Evolutionary conservation across 2,888 invertebrate species (phyloP).

Genomic region (Zaprionus lineosus): DNA sequence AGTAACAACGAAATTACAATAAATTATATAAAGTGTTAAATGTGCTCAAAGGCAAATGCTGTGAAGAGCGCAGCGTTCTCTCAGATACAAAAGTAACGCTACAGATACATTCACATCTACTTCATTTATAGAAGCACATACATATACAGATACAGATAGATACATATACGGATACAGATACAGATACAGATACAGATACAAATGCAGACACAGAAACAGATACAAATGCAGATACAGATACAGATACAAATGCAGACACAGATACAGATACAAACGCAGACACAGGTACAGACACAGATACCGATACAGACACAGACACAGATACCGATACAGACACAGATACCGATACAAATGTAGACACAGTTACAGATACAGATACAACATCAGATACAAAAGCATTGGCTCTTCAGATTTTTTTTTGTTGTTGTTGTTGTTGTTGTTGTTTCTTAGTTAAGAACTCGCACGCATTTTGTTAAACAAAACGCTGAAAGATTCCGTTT

Average conservation of each 20-base stretch:
- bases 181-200: slow-evolving; percentile 22
- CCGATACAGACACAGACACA: no score
- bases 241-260: slow-evolving; percentile 11
- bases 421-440: no score
- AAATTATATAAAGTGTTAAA: slow-evolving; percentile 79
- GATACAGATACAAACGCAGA: slow-evolving; percentile 35
- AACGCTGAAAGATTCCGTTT: slow-evolving; percentile 51
- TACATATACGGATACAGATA: no score
- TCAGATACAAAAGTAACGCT: slow-evolving; percentile 32
- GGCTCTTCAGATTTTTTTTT: neutral
- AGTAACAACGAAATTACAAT: slow-evolving; percentile 61
- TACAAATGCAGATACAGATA: no score
- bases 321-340: slow-evolving; percentile 27
- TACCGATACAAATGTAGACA: slow-evolving; percentile 4
- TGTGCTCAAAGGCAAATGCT: slow-evolving; percentile 39
- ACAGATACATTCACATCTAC: slow-evolving; percentile 5
- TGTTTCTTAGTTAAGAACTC: slow-evolving; percentile 22
- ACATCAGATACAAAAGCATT: no score
- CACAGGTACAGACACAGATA: slow-evolving; percentile 4
- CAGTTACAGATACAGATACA: slow-evolving; percentile 21
- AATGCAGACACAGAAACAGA: slow-evolving; percentile 23
- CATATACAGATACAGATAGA: slow-evolving; percentile 14
- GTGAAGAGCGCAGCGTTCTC: slow-evolving; percentile 7
- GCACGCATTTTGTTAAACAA: slow-evolving; percentile 53
- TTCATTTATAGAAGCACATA: no score